Base-by-base conservation (phyloP, 2,888 invertebrate genomes). In the Perizoma flavofasciatum region DNA sequence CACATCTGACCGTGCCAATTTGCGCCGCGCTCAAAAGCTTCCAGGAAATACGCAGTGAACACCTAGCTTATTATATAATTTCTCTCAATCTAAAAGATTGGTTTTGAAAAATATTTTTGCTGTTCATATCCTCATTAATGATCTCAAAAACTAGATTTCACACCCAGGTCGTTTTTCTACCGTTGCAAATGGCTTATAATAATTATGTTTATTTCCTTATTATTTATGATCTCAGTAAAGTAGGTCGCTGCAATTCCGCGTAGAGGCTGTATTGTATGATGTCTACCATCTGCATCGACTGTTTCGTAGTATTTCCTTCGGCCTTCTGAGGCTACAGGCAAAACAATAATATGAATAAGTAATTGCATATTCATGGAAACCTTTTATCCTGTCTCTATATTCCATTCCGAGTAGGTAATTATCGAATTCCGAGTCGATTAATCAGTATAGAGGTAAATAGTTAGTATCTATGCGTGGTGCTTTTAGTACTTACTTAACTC, bases 291-390 rank as follows among this genome's bases (percentile, higher is more conserved):
- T 22, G 22, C 22, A 22, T 22, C 22, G 22, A 51, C 52, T 55
- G 39, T 53, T 46, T 49, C 52, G 22, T 45, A 55, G 45, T 67
- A 58, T 62, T 66, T 63, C 55, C 48, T 45, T 59, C 50, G 44
- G 34, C 65, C 59, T 62, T 60, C 55, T 45, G 45, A 53, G 50
- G 48, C 49, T 61, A 50, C 53, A 51, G 22, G 22, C 22, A 22
- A 22, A 22, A 22, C 22, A 22, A 22, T 32, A 53, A 58, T 45
- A 61, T 66, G 64, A 51, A 53, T 61, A 60, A 56, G 51, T 55
- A 55, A 45, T 45, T 55, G 43, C 49, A 60, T 61, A 65, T 65
- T 64, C 66, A 70, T 65, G 61, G 68, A 72, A 70, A 68, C 52
- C 56, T 58, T 66, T 66, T 59, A 64, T 55, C 44, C 60, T 39